phyloP scores from a whole-genome alignment of 1,140 invertebrate species.

The Rhyzopertha dominica region DNA sequence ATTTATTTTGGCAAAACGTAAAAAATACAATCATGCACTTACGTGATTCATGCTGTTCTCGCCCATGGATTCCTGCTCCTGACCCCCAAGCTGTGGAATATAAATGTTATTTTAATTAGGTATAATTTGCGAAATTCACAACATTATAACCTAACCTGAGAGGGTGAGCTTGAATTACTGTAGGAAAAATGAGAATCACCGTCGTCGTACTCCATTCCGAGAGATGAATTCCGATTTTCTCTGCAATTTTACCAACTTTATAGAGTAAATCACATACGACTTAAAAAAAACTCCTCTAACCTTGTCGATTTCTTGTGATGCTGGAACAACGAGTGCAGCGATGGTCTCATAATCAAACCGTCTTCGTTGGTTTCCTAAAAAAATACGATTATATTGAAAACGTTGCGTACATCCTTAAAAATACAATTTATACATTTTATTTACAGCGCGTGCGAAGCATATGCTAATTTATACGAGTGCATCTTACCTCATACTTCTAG shows the following conservation, averaged over 20 bases:
- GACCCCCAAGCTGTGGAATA: slow-evolving; percentile 32
- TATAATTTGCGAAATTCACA: too few relatives aligned
- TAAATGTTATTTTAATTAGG: too few relatives aligned
- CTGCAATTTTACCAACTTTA: slow-evolving; percentile 35
- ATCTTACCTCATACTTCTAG: too few relatives aligned
- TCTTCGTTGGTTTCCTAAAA: slow-evolving; percentile 34
- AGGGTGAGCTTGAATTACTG: slow-evolving; percentile 67
- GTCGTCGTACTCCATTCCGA: slow-evolving; percentile 59
- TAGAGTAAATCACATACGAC: not conserved
- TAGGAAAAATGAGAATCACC: slow-evolving; percentile 69
- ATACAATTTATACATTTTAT: slow-evolving; percentile 10
- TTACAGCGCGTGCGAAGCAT: slow-evolving; percentile 12
- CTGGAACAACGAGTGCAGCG: slow-evolving; percentile 33
- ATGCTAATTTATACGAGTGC: not conserved
- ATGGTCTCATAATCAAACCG: slow-evolving; percentile 28
- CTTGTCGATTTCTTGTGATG: slow-evolving; percentile 27
- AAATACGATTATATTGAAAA: too few relatives aligned
- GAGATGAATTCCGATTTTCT: slow-evolving; percentile 47
- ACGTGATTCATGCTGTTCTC: slow-evolving; percentile 3
- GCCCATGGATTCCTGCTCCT: slow-evolving; percentile 23
- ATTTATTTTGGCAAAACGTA: too few relatives aligned
- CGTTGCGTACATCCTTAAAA: too few relatives aligned
- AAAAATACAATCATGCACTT: too few relatives aligned
- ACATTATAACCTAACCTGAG: slow-evolving; percentile 49
- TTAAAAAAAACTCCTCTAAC: slow-evolving; percentile 17